Conservation (phyloP, 2,797 vertebrate genomes). For the Tenualosa ilisha region DNA sequence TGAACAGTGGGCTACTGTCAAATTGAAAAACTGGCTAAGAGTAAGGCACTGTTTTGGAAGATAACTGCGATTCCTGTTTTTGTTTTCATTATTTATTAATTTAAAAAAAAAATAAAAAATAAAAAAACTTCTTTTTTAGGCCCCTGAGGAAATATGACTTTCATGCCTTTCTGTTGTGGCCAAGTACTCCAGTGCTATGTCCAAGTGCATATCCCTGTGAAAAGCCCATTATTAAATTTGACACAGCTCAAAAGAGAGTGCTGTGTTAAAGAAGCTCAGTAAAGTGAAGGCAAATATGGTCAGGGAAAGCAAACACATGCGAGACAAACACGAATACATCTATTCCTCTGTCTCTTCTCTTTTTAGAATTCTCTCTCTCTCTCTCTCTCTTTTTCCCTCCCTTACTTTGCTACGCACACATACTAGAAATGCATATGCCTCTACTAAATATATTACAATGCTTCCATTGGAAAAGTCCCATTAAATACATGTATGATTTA, state of each 20-base stretch:
- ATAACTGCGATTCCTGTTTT: not conserved
- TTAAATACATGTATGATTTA: too few species aligned
- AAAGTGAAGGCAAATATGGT: not conserved
- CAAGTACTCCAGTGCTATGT: not conserved
- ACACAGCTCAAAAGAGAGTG: slow-evolving; percentile 22
- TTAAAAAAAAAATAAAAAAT: too few species aligned
- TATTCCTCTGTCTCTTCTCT: too few species aligned
- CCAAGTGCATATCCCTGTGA: not conserved
- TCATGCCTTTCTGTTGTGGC: slow-evolving; percentile 2
- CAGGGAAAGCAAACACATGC: not conserved
- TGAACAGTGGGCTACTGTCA: slow-evolving; percentile 17
- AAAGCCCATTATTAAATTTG: not conserved
- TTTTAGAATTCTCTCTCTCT: not conserved
- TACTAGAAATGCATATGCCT: not conserved
- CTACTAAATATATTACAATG: not conserved
- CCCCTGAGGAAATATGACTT: not conserved
- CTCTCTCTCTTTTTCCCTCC: not conserved
- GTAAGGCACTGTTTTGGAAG: not conserved
- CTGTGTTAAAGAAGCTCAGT: not conserved
- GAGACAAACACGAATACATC: not conserved
- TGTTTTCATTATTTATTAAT: not conserved
- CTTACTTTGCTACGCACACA: not conserved
- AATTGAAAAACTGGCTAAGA: not conserved
- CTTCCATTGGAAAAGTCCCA: too few species aligned
- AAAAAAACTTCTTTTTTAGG: not conserved